Evolutionary conservation across 2,797 vertebrate genomes (phyloP).

Genomic region (Phrynocephalus forsythii): DNA sequence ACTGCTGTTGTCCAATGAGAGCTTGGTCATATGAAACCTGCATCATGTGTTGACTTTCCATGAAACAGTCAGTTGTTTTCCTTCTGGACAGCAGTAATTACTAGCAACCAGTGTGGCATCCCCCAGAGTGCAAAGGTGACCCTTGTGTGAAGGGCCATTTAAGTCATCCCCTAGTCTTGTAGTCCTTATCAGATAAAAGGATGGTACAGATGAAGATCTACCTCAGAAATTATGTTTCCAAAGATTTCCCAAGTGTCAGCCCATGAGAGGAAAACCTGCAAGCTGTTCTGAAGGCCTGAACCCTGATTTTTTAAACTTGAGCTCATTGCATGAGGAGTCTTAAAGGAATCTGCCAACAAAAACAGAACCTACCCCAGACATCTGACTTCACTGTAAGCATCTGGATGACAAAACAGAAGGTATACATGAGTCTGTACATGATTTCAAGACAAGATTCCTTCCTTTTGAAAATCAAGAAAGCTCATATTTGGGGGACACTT

Average conservation of each 20-base stretch:
- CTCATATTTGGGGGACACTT: too few species aligned
- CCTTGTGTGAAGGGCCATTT: background rate
- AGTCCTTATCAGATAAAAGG: background rate
- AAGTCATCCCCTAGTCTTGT: background rate
- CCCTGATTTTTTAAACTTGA: background rate
- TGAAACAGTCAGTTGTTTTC: background rate
- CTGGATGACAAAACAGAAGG: background rate
- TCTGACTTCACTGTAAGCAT: background rate
- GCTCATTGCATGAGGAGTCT: too few species aligned
- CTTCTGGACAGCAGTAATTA: background rate
- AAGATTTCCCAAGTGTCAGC: background rate
- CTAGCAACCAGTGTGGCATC: background rate
- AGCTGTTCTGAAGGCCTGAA: background rate
- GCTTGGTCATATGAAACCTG: background rate
- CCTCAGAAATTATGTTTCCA: background rate
- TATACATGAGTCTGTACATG: too few species aligned
- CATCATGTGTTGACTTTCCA: background rate
- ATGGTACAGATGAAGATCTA: background rate
- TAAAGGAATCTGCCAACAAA: background rate
- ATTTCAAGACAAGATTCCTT: too few species aligned
- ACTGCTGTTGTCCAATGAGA: background rate
- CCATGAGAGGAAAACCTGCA: background rate
- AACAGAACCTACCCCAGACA: background rate
- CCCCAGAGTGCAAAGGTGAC: background rate
- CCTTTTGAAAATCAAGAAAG: too few species aligned